Conservation (phyloP, 2,113 vertebrate genomes). For the Burhinus bistriatus region DNA sequence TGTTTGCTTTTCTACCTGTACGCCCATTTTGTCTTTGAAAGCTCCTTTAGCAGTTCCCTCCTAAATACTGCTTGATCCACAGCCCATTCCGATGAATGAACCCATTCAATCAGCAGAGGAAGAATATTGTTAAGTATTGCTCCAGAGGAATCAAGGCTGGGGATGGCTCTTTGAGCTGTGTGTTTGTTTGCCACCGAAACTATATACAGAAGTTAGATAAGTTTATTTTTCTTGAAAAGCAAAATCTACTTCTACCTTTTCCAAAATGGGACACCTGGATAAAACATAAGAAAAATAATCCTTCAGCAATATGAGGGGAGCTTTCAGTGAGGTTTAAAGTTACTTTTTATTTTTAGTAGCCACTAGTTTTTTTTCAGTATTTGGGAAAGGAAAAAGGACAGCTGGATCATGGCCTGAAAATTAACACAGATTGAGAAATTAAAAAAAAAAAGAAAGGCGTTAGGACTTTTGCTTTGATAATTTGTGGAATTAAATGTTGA, state of each 20-base stretch:
- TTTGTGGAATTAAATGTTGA: background rate
- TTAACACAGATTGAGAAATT: background rate
- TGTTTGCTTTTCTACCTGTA: background rate
- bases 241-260: background rate
- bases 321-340: background rate
- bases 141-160: background rate
- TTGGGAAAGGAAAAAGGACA: background rate
- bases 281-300: background rate
- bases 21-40: background rate
- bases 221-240: background rate
- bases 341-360: background rate
- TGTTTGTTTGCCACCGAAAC: background rate
- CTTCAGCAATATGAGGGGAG: background rate
- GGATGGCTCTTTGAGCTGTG: background rate
- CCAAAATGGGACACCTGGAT: background rate
- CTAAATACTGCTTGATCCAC: background rate
- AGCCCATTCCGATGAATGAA: background rate
- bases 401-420: background rate
- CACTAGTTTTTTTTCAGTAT: background rate
- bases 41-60: background rate
- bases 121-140: background rate
- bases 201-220: background rate
- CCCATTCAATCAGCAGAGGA: background rate
- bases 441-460: background rate
- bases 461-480: background rate